Evolutionary conservation across 2,113 vertebrate species (phyloP), one percentile per base, ranked within the genome.

Genomic region (Rhizomys pruinosus): DNA sequence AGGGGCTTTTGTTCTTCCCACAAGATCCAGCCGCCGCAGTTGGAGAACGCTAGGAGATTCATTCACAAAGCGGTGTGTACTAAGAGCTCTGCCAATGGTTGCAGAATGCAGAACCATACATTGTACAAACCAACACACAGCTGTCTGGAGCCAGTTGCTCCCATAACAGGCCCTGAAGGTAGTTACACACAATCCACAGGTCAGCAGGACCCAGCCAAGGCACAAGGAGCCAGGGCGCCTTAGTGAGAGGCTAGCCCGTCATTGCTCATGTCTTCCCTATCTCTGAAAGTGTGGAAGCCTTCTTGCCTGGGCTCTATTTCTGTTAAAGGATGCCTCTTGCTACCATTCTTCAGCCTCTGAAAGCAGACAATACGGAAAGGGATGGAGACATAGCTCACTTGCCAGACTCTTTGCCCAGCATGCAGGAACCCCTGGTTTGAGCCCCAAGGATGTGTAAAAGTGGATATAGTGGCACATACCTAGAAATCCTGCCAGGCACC

Each of bases 171-270:
- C 66, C 47, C 61, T 15, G 13, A 32, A 57, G 66, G 10, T 8
- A 0, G 17, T 7, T 9, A 1, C 23, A 32, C 3, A 66, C 7
- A 19, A 69, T 16, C 10, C 8, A 34, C 34, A 15, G 39, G 63
- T 0, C 16, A 39, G 71, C 25, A 7, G 8, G 64, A 2, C 32
- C 32, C 4, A 3, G 17, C 52, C 1, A 1, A 20, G 44, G 16
- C 4, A 9, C 47, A 27, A 4, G 3, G 47, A 64, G 29, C 57
- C 69, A 25, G 34, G 16, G 3, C 17, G 3, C 17, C 13, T n/a
- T 29, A 66, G 52, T 10, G 29, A 47, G 27, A 59, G 64, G 39
- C 2, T 22, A 61, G 71, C 15, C 61, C 16, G 0, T 7, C 7
- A 5, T 13, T 11, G 66, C 69, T 52, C 1, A 2, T 4, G 19